Evolutionary conservation across 2,797 vertebrate genomes (phyloP).

Genomic region (Epinephelus malabaricus): DNA sequence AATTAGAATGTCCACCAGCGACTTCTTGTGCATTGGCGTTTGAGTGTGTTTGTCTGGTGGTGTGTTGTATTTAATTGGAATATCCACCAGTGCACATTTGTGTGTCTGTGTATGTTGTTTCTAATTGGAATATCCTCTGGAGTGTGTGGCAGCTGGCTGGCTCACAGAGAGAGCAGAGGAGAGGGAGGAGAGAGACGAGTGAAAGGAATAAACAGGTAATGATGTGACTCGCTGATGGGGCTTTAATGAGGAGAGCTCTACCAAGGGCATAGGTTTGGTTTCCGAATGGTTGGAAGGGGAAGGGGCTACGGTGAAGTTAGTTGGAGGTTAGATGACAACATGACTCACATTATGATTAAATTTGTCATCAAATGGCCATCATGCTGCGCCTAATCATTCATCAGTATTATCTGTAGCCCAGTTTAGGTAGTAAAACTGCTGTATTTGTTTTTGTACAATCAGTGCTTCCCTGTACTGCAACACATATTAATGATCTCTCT

Average conservation of each 20-base stretch:
- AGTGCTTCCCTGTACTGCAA: not conserved
- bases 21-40: conserved; percentile 39
- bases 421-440: not conserved
- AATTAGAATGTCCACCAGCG: conserved; percentile 73
- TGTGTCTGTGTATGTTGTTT: conserved; percentile 69
- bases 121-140: conserved; percentile 80
- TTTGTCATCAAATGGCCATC: conserved; percentile 12
- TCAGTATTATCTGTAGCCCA: not conserved
- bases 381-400: not conserved
- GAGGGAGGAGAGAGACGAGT: conserved; percentile 63
- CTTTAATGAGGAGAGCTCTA: conserved; percentile 76
- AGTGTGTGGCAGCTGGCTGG: conserved; percentile 80
- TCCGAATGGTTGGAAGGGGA: conserved; percentile 3
- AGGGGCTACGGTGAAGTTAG: conserved; percentile 24
- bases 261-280: conserved; percentile 64
- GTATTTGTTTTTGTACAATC: not conserved
- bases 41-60: conserved; percentile 50
- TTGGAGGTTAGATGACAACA: conserved; percentile 19
- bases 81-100: conserved; percentile 68
- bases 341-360: conserved; percentile 33
- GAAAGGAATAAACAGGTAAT: conserved; percentile 80
- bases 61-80: conserved; percentile 76
- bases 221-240: conserved; percentile 78
- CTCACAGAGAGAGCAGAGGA: conserved; percentile 64
- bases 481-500: not conserved